Evolutionary conservation across 2,113 vertebrate genomes (phyloP).

Genomic region (Xenopus borealis): DNA sequence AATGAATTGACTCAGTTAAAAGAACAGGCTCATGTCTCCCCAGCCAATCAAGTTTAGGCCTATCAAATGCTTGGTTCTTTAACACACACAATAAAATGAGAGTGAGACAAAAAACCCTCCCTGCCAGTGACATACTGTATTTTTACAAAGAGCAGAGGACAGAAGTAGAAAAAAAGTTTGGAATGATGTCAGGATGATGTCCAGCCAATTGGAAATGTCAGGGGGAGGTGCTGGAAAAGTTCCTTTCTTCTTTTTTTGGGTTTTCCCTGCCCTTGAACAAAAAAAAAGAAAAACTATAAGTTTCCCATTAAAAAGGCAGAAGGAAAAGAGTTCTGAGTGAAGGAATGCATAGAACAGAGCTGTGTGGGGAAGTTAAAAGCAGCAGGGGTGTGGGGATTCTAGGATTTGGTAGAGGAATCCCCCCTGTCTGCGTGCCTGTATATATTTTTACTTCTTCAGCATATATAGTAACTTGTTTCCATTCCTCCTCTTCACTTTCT

Average conservation of each 20-base stretch:
- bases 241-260: slow-evolving; percentile 47
- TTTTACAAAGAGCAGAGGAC: slow-evolving; percentile 38
- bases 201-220: slow-evolving; percentile 45
- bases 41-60: slow-evolving; percentile 21
- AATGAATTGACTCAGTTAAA: no score
- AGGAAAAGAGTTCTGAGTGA: slow-evolving; percentile 31
- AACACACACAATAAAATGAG: slow-evolving; percentile 16
- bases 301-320: slow-evolving; percentile 38
- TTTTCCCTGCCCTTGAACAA: slow-evolving; percentile 37
- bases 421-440: slow-evolving; percentile 25
- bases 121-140: slow-evolving; percentile 43
- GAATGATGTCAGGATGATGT: slow-evolving; percentile 40
- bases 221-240: slow-evolving; percentile 43
- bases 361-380: slow-evolving; percentile 27
- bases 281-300: slow-evolving; percentile 39
- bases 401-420: slow-evolving; percentile 18
- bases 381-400: slow-evolving; percentile 37
- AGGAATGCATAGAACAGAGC: slow-evolving; percentile 34
- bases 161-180: slow-evolving; percentile 32
- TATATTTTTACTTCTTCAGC: slow-evolving; percentile 30
- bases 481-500: slow-evolving; percentile 14
- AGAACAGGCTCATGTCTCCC: neutral
- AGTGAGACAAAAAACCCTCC: neutral
- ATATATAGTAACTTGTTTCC: slow-evolving; percentile 32
- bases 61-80: slow-evolving; percentile 38